phyloP scores from a whole-genome alignment of 2,888 invertebrate species.

The Stenchaetothrips biformis region DNA sequence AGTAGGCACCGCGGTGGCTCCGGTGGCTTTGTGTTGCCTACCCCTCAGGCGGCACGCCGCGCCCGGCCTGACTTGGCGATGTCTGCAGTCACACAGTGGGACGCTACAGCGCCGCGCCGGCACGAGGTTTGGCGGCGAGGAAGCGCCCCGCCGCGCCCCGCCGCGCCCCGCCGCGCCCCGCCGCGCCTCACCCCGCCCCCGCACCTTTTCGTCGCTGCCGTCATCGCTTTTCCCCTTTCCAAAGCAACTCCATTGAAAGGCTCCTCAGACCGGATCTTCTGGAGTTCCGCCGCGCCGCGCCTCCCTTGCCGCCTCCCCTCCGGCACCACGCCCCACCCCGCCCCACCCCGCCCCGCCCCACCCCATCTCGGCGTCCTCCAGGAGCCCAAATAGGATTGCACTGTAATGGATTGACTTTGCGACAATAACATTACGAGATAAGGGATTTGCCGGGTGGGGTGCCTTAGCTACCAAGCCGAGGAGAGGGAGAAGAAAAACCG shows the following conservation, averaged over 20 bases:
- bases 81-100: too few relatives aligned
- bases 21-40: too few relatives aligned
- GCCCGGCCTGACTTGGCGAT: too few relatives aligned
- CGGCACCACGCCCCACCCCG: background rate
- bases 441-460: background rate
- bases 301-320: background rate
- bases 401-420: conserved; percentile 24
- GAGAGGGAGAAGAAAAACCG: too few relatives aligned
- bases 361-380: background rate
- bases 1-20: too few relatives aligned
- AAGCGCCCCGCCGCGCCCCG: too few relatives aligned
- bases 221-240: background rate
- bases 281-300: background rate
- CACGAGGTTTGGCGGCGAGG: too few relatives aligned
- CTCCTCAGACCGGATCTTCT: conserved; percentile 18
- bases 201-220: background rate
- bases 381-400: conserved; percentile 20
- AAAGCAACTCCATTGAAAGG: background rate
- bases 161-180: too few relatives aligned
- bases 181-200: background rate
- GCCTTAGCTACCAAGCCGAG: background rate
- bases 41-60: too few relatives aligned
- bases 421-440: conserved; percentile 25
- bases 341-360: background rate
- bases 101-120: too few relatives aligned